These are phyloP conservation scores for Caenorhabditis japonica DNA, from an alignment of 2,888 invertebrate genomes.

Conservation along the genomic window DNA sequence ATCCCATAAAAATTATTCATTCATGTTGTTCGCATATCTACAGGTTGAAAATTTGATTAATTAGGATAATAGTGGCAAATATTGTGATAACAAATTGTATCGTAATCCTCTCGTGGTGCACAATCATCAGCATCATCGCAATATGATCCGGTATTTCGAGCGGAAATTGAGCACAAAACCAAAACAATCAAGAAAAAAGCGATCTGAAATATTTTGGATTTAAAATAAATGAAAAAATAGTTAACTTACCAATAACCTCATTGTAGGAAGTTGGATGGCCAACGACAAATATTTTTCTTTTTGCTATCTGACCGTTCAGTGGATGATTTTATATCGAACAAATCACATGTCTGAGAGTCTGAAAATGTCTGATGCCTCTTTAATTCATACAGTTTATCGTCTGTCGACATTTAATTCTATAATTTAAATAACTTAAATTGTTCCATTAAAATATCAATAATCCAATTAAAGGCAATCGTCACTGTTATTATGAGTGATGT, in stretches of 20 bases:
- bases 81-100: constrained; percentile 21
- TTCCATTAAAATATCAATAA: no score
- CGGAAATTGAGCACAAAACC: neutral
- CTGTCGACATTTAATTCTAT: neutral
- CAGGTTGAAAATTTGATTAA: constrained; percentile 2
- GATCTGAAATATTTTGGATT: constrained; percentile 1
- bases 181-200: neutral
- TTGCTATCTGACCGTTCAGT: neutral
- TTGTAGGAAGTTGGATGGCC: neutral
- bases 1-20: no score
- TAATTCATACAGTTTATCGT: neutral
- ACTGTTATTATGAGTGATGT: no score
- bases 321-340: constrained; percentile 14
- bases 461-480: no score
- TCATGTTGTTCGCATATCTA: no score
- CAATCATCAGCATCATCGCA: constrained; percentile 11
- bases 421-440: no score
- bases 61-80: constrained; percentile 37
- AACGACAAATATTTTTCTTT: constrained; percentile 4
- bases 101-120: constrained; percentile 23
- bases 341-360: constrained; percentile 19
- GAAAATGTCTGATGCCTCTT: neutral
- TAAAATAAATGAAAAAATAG: neutral
- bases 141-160: constrained; percentile 11
- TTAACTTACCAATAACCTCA: constrained; percentile 9